phyloP scores from a whole-genome alignment of 2,888 invertebrate genomes.

The Drosophila melanosoma region DNA sequence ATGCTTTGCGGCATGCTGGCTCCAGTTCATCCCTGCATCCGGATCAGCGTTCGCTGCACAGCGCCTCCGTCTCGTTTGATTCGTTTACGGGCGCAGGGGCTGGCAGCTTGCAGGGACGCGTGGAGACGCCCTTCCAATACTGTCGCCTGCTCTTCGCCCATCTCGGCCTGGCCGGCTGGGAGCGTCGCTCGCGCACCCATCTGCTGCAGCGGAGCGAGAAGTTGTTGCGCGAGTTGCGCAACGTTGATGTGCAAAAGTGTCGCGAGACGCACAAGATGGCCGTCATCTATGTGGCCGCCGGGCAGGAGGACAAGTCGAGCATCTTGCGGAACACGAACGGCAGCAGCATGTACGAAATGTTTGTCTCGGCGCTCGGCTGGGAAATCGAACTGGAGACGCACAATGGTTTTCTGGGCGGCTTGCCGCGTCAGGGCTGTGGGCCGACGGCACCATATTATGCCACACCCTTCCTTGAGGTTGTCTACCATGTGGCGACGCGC shows the following conservation, averaged over 20 bases:
- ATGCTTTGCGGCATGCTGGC: constrained; percentile 41
- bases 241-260: constrained; percentile 96
- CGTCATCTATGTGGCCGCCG: constrained; percentile 98
- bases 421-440: constrained; percentile 95
- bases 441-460: constrained; percentile 97
- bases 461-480: constrained; percentile 94
- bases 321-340: constrained; percentile 95
- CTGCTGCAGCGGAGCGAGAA: constrained; percentile 95
- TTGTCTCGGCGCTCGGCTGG: constrained; percentile 88
- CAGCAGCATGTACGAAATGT: constrained; percentile 96
- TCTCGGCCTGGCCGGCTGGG: constrained; percentile 95
- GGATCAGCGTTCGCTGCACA: constrained; percentile 79
- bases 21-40: constrained; percentile 49
- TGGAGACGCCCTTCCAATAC: constrained; percentile 90
- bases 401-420: constrained; percentile 97
- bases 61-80: constrained; percentile 85
- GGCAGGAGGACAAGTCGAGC: constrained; percentile 98
- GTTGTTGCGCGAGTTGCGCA: constrained; percentile 94
- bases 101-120: constrained; percentile 85
- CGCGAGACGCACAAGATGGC: constrained; percentile 98
- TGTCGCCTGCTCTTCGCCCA: constrained; percentile 96
- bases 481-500: constrained; percentile 99
- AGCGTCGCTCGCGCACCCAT: constrained; percentile 93
- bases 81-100: constrained; percentile 83
- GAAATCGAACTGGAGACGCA: constrained; percentile 96